A percentile compares a stretch with the other conserved stretches of the same genome.
phyloP scores from a whole-genome alignment of 2,888 invertebrate species.

The Oscheius sp. region DNA sequence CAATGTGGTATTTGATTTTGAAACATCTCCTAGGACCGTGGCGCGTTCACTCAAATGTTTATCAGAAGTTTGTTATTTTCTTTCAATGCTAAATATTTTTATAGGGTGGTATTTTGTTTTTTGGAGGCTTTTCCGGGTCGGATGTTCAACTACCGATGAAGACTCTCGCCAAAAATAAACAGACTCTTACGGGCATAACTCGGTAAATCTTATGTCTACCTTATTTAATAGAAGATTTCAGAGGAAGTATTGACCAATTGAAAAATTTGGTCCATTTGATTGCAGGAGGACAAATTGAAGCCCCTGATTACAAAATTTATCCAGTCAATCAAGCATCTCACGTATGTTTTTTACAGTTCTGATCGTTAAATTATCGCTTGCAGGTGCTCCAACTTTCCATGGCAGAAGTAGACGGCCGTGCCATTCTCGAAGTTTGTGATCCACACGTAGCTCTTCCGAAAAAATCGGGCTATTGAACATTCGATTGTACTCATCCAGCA shows the following conservation, averaged over 20 bases:
- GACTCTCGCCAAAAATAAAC: constrained; percentile 84
- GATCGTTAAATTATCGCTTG: too few relatives aligned
- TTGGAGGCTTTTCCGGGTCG: constrained; percentile 81
- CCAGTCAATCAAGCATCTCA: constrained; percentile 88
- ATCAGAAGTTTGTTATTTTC: constrained; percentile 78
- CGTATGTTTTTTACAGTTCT: constrained; percentile 36
- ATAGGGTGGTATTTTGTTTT: constrained; percentile 87
- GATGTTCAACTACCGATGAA: constrained; percentile 86
- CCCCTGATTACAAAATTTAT: constrained; percentile 90
- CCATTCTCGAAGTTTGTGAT: constrained; percentile 84
- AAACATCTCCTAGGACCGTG: constrained; percentile 90
- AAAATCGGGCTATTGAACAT: neutral
- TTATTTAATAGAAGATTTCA: constrained; percentile 64
- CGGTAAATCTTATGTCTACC: constrained; percentile 35
- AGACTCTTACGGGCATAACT: constrained; percentile 86
- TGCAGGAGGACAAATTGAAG: constrained; percentile 85
- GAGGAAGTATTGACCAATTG: constrained; percentile 87
- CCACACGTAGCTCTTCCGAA: constrained; percentile 56
- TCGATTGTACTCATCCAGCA: too few relatives aligned
- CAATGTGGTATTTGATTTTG: constrained; percentile 88
- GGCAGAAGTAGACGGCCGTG: constrained; percentile 90
- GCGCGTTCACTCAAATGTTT: constrained; percentile 90
- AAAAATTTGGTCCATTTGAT: constrained; percentile 84
- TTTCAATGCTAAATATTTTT: neutral
- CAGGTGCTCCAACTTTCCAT: constrained; percentile 90